These are phyloP conservation scores for Melieria picta DNA, from an alignment of 2,888 invertebrate species.

Conservation along the genomic window DNA sequence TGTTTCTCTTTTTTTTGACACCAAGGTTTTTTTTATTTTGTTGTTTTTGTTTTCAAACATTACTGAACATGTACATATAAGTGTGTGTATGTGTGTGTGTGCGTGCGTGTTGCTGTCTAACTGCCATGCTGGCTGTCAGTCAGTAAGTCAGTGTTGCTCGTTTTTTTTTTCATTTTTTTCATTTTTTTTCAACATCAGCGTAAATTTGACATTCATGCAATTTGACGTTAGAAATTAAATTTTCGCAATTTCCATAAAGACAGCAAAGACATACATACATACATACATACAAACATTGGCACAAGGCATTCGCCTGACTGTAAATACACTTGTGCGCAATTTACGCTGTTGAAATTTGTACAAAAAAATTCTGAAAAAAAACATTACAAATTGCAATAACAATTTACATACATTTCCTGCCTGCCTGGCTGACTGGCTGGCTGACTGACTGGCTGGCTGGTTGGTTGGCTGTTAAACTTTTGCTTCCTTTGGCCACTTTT, in stretches of 20 bases:
- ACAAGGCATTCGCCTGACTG: no score
- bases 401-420: conserved; percentile 34
- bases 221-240: conserved; percentile 57
- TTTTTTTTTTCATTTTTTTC: background rate
- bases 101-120: background rate
- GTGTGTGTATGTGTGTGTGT: conserved; percentile 3
- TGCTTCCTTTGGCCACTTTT: no score
- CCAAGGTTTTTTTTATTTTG: background rate
- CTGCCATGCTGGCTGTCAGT: background rate
- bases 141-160: background rate
- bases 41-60: no score
- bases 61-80: background rate
- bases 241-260: conserved; percentile 39
- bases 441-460: no score
- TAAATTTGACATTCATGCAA: conserved; percentile 57
- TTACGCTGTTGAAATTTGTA: background rate
- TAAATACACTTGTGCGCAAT: no score
- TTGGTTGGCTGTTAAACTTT: no score
- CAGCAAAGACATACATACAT: background rate
- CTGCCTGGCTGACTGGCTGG: background rate
- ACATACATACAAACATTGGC: background rate
- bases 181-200: background rate
- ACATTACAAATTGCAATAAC: conserved; percentile 22
- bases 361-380: background rate
- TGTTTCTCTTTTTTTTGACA: background rate